Evolutionary conservation across 2,888 invertebrate species (phyloP).

Genomic region (Leptura quadrifasciata): DNA sequence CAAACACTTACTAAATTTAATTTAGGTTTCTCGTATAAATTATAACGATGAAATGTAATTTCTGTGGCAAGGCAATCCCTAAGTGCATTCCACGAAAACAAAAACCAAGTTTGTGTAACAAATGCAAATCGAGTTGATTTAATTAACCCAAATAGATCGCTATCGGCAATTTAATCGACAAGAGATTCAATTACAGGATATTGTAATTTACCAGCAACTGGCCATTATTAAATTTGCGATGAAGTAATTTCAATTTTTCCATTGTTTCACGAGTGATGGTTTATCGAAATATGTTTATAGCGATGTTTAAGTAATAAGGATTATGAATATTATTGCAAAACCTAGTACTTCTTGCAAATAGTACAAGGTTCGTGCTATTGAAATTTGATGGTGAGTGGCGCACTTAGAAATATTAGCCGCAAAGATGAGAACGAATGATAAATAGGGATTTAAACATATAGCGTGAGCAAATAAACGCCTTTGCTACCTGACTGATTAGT

Average conservation of each 20-base stretch:
- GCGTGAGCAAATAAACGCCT: too few species aligned
- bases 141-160: constrained; percentile 46
- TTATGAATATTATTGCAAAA: neutral
- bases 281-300: neutral
- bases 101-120: constrained; percentile 6
- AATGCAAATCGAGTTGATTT: constrained; percentile 32
- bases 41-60: neutral
- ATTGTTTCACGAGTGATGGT: constrained; percentile 2
- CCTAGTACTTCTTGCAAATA: neutral
- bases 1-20: too few species aligned
- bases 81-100: neutral
- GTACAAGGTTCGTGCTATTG: neutral
- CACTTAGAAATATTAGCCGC: neutral
- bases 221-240: constrained; percentile 24
- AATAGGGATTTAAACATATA: too few species aligned
- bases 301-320: neutral
- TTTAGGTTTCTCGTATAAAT: neutral
- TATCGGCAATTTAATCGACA: constrained; percentile 32
- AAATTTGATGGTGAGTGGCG: neutral
- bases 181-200: constrained; percentile 45
- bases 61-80: neutral
- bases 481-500: too few species aligned
- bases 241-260: constrained; percentile 11
- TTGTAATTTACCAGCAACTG: constrained; percentile 35
- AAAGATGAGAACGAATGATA: too few species aligned